A percentile compares a stretch with the other conserved stretches of the same genome.
Evolutionary conservation across 2,113 vertebrate genomes (phyloP).

Genomic region (Oncorhynchus kisutch): DNA sequence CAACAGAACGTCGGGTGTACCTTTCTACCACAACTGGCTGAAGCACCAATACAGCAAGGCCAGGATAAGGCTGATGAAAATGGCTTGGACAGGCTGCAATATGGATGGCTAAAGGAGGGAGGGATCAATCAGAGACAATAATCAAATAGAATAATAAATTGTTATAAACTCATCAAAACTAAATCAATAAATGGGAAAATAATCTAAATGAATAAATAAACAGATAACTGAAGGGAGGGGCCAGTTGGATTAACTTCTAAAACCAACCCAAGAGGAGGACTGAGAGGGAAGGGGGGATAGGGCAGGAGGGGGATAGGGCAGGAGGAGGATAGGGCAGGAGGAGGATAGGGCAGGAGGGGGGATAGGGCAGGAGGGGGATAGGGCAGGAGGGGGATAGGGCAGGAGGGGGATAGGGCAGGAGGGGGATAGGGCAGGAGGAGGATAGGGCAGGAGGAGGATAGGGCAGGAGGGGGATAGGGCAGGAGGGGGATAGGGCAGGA

Average conservation of each 20-base stretch:
- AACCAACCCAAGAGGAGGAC: no score
- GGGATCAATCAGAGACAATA: constrained; percentile 47
- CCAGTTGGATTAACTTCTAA: no score
- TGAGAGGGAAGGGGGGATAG: no score
- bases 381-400: no score
- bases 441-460: background rate
- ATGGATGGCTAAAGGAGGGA: constrained; percentile 97
- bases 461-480: background rate
- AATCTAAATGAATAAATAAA: constrained; percentile 21
- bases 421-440: no score
- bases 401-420: no score
- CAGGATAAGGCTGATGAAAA: constrained; percentile 99
- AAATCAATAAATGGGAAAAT: constrained; percentile 38
- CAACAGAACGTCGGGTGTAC: constrained; percentile 74
- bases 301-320: no score
- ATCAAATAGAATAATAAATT: constrained; percentile 72
- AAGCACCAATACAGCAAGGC: constrained; percentile 99
- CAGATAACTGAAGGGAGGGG: background rate
- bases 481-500: no score
- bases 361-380: no score
- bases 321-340: no score
- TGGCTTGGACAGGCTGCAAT: constrained; percentile 98
- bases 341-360: no score
- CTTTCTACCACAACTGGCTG: constrained; percentile 99
- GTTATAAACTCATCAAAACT: constrained; percentile 19